A percentile compares a stretch with the other conserved stretches of the same genome.
Evolutionary conservation across 2,888 invertebrate species (phyloP).

Genomic region (Petrophora chlorosata): DNA sequence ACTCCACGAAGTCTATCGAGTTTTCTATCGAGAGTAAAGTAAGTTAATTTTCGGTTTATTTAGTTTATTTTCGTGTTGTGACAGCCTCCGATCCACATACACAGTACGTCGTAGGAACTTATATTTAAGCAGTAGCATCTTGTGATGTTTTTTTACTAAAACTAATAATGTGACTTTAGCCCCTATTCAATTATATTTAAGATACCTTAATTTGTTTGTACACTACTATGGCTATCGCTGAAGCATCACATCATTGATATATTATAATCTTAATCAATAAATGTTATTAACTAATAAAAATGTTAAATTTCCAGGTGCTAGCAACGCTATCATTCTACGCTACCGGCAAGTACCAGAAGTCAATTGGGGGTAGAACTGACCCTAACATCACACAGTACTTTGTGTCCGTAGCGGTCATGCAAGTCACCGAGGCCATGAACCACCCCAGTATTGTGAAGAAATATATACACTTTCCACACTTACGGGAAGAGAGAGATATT

Average conservation of each 20-base stretch:
- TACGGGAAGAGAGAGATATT: conserved; percentile 67
- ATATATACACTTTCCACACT: conserved; percentile 74
- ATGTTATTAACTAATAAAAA: background rate
- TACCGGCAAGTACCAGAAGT: conserved; percentile 72
- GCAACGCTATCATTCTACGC: conserved; percentile 74
- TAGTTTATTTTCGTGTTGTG: conserved; percentile 2
- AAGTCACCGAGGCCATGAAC: conserved; percentile 74
- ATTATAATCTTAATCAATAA: background rate
- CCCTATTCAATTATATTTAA: no score
- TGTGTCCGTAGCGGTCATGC: conserved; percentile 66
- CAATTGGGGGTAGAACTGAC: conserved; percentile 65
- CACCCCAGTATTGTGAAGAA: conserved; percentile 69
- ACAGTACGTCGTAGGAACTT: no score
- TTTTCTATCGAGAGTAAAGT: conserved; percentile 76
- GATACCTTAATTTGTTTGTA: no score
- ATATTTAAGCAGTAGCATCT: no score
- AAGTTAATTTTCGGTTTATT: conserved; percentile 30
- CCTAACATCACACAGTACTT: conserved; percentile 72
- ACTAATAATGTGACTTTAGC: no score
- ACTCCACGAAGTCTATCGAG: conserved; percentile 70
- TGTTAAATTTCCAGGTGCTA: conserved; percentile 51
- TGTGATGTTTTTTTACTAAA: no score
- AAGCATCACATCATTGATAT: no score
- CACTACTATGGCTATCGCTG: no score
- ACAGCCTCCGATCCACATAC: no score